Conservation (phyloP, 1,140 invertebrate genomes). For the Drosophila lowei region DNA sequence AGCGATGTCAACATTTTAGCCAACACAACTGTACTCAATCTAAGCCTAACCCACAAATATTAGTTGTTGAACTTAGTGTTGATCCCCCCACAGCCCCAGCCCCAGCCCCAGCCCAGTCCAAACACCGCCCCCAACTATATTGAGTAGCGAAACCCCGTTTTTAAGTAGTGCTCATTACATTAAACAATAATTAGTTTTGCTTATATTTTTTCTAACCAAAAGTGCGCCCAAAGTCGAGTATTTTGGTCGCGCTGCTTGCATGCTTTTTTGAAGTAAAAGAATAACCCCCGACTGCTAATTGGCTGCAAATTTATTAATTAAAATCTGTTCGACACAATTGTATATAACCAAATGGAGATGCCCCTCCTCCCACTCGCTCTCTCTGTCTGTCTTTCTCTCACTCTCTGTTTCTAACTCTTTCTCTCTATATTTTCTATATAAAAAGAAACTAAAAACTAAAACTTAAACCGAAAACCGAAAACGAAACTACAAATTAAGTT, state of each 20-base stretch:
- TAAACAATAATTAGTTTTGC: conserved; percentile 69
- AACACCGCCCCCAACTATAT: conserved; percentile 24
- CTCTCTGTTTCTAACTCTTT: conserved; percentile 43
- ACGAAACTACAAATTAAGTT: conserved; percentile 48
- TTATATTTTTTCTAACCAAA: conserved; percentile 63
- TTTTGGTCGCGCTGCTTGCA: conserved; percentile 35
- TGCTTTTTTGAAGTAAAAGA: conserved; percentile 40
- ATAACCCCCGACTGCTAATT: conserved; percentile 32
- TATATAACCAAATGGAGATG: conserved; percentile 40
- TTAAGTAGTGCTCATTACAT: conserved; percentile 68
- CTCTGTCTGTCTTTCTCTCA: conserved; percentile 26
- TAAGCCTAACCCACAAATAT: conserved; percentile 47
- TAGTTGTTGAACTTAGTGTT: conserved; percentile 55
- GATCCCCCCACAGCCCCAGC: conserved; percentile 14
- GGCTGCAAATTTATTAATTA: conserved; percentile 20
- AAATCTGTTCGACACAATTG: conserved; percentile 33
- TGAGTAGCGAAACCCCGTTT: conserved; percentile 45
- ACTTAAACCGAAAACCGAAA: conserved; percentile 24
- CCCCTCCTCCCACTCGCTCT: conserved; percentile 23
- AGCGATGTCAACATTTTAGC: conserved; percentile 83
- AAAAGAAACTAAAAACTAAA: conserved; percentile 18
- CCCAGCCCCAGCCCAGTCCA: not conserved
- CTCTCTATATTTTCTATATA: conserved; percentile 49
- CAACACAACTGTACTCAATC: conserved; percentile 57
- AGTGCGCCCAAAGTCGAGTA: conserved; percentile 11